Evolutionary conservation across 2,113 vertebrate species (phyloP), one percentile per base, ranked within the genome.

Genomic region (Tyto alba): DNA sequence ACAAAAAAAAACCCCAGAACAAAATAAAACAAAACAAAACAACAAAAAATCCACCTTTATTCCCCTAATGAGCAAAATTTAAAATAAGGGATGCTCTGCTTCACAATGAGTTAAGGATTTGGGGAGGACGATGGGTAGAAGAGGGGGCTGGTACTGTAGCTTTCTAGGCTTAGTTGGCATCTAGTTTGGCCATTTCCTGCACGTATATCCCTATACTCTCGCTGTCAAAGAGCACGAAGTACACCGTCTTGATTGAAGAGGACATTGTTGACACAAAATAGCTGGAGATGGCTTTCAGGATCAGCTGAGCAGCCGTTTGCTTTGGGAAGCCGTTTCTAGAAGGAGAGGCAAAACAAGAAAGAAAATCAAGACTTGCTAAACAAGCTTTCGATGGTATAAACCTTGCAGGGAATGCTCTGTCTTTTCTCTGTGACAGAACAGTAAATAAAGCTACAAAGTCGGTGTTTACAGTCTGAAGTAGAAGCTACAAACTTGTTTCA

Each of bases 201-300:
- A 99, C 99, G 1, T 99, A 99, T 93, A 99, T 99, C 82, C 99
- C 99, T 98, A 99, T 99, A 98, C 99, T 99, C 98, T 99, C 99
- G 4, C 99, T 99, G 98, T 99, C 99, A 0, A 99, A 99, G 92
- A 99, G 99, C 97, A 99, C 99, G 0, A 99, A 99, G 98, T 99
- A 99, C 88, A 99, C 99, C 0, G 99, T 99, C 98, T 99, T 99
- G 98, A 99, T 99, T 90, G 99, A 99, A 90, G 99, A 99, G 81
- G 99, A 99, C 99, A 99, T 99, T 5, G 99, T 99, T n/a, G 99
- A 98, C 96, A 99, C 99, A 26, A 99, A 99, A 97, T 99, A 99
- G 97, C 97, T 99, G 98, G 99, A 99, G 97, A 99, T 99, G 97
- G 99, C 99, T 98, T 99, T 99, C 84, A 99, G 98, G 93, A 99